These are phyloP conservation scores for Panonychus citri DNA, from an alignment of 1,140 invertebrate genomes.

Conservation along the genomic window DNA sequence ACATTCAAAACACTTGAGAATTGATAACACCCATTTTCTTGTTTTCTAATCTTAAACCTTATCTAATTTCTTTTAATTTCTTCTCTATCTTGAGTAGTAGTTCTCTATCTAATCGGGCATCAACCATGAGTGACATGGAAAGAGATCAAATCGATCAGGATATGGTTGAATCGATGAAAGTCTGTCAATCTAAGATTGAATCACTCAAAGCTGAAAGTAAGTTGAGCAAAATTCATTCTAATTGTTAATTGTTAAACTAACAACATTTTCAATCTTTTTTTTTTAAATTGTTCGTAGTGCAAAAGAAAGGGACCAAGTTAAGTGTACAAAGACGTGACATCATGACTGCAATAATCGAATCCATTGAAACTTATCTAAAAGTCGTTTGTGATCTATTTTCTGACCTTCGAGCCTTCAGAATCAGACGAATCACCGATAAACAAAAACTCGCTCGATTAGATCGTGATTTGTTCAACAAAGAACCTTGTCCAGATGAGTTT, in stretches of 20 bases:
- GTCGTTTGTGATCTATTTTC: conserved; percentile 62
- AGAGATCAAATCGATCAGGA: conserved; percentile 59
- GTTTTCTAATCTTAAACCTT: too few species aligned
- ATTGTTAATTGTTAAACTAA: too few species aligned
- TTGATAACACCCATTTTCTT: too few species aligned
- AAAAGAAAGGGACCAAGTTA: conserved; percentile 17
- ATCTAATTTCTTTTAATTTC: neutral
- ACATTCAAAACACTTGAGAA: too few species aligned
- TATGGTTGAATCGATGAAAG: conserved; percentile 56
- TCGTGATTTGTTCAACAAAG: neutral
- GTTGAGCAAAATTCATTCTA: too few species aligned
- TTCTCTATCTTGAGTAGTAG: conserved; percentile 8
- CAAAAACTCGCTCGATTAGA: conserved; percentile 34
- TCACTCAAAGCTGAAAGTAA: conserved; percentile 40
- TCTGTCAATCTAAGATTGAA: conserved; percentile 46
- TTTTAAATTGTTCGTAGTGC: conserved; percentile 16
- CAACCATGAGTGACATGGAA: conserved; percentile 50
- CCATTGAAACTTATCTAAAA: conserved; percentile 25
- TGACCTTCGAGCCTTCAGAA: conserved; percentile 58
- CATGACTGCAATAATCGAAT: conserved; percentile 18
- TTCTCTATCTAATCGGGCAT: conserved; percentile 34
- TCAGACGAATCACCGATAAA: conserved; percentile 55
- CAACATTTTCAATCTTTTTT: conserved; percentile 1
- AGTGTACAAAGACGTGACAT: neutral
- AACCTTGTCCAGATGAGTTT: neutral